Base-by-base conservation (phyloP, 2,888 invertebrate genomes). In the Pristionchus maxplancki region DNA sequence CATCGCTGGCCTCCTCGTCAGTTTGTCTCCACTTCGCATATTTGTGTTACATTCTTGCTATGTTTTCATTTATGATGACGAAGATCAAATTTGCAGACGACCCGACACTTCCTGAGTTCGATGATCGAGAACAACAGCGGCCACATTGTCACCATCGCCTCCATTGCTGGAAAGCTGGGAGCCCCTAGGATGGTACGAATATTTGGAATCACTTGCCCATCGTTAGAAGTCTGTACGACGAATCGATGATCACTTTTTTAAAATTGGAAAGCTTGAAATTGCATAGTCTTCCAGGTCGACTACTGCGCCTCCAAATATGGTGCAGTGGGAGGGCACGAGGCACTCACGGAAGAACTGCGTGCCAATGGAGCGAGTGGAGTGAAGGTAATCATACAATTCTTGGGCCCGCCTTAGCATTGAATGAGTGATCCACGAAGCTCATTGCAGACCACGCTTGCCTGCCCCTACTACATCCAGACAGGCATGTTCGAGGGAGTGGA, bases 401-500 rank as follows among this genome's bases (percentile, higher is more conserved):
- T n/a, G n/a, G n/a, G 8, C 44, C 11, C 44, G 44, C 44, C n/a
- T n/a, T n/a, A 6, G 24, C 9, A 58, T n/a, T n/a, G 44, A 6
- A 44, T 11, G 11, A 44, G 6, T 44, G 6, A 44, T 11, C 11
- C 44, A 44, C 6, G 6, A 11, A 11, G 11, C 5, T 58, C 58
- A 0, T 58, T 58, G 24, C 34, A 97, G 92, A 97, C 97, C 0
- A 98, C 98, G 0, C 96, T 97, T 64, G 96, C 99, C 91, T 98
- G 98, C 95, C 98, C 99, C 0, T 98, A 97, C 96, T 98, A 97
- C 95, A 98, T 98, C 92, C 97, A 98, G 95, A 99, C 98, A 4
- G 98, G 98, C 93, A 98, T 99, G 98, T 99, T 99, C 95, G 97
- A 97, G 89, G 97, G 97, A 92, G 97, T 97, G 37, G 96, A 97